These are phyloP conservation scores for Imbricaverruca yamaguchii DNA, from an alignment of 2,888 invertebrate species.

Conservation along the genomic window DNA sequence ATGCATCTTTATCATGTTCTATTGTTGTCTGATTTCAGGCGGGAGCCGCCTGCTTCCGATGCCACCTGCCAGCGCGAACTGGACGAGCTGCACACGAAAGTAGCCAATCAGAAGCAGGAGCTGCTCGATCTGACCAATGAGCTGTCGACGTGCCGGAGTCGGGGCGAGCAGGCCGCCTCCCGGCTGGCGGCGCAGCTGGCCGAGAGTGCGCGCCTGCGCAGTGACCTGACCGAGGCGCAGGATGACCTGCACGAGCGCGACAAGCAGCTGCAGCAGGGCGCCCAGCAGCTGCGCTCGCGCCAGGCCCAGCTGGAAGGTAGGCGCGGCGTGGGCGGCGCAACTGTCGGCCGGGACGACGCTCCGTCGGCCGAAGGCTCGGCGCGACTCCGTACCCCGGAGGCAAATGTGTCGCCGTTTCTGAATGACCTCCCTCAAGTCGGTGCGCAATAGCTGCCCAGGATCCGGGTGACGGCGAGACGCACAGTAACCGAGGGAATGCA, in stretches of 20 bases:
- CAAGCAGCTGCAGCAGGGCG: neutral
- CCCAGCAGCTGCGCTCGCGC: neutral
- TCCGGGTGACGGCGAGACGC: no score
- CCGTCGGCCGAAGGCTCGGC: no score
- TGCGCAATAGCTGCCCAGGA: no score
- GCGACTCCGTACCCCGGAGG: no score
- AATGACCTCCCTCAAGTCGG: no score
- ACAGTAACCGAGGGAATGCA: no score
- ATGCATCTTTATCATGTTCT: neutral
- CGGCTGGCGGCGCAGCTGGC: neutral
- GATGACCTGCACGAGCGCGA: neutral
- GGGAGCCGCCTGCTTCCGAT: constrained; percentile 30
- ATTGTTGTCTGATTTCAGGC: constrained; percentile 25
- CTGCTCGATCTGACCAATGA: constrained; percentile 25
- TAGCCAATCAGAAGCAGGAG: constrained; percentile 31
- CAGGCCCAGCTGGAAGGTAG: neutral
- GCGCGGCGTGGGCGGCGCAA: neutral
- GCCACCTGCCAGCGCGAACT: constrained; percentile 30
- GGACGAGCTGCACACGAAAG: constrained; percentile 27
- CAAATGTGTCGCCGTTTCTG: no score
- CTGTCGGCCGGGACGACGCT: no score
- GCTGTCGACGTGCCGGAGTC: neutral
- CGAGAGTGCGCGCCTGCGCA: neutral
- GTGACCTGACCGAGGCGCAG: neutral
- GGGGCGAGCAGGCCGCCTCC: neutral